Conservation (phyloP, 2,113 vertebrate species). For the human region DNA sequence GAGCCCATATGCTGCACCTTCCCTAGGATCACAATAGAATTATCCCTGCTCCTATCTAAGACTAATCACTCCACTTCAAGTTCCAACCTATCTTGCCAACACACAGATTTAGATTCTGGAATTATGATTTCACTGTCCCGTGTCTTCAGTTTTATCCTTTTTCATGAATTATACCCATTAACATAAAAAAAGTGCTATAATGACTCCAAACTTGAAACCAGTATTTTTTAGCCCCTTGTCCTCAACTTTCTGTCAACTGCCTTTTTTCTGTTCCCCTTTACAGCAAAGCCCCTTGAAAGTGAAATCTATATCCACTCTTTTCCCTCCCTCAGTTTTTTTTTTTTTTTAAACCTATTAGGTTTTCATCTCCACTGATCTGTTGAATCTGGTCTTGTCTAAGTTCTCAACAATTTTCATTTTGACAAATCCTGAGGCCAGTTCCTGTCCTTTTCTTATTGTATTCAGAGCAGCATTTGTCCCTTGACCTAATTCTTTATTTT, state of each 20-base stretch:
- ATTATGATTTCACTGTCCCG: background rate
- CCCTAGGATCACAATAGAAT: background rate
- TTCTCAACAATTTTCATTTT: background rate
- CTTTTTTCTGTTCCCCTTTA: background rate
- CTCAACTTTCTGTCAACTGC: background rate
- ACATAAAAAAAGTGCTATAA: background rate
- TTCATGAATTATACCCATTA: background rate
- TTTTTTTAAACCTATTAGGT: background rate
- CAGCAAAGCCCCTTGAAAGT: background rate
- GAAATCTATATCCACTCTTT: background rate
- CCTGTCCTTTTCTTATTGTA: background rate
- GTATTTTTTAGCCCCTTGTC: background rate
- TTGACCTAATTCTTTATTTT: background rate
- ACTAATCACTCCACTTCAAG: background rate
- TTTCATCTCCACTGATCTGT: background rate
- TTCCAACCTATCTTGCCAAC: background rate
- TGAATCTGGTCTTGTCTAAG: background rate
- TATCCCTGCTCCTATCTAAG: background rate
- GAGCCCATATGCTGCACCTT: background rate
- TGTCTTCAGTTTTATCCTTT: background rate
- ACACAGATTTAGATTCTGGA: background rate
- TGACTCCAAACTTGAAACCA: background rate
- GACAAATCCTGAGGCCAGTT: background rate
- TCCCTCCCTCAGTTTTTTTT: background rate
- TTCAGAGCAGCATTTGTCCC: background rate